Conservation (phyloP, 2,797 vertebrate species). For the Alosa sapidissima region DNA sequence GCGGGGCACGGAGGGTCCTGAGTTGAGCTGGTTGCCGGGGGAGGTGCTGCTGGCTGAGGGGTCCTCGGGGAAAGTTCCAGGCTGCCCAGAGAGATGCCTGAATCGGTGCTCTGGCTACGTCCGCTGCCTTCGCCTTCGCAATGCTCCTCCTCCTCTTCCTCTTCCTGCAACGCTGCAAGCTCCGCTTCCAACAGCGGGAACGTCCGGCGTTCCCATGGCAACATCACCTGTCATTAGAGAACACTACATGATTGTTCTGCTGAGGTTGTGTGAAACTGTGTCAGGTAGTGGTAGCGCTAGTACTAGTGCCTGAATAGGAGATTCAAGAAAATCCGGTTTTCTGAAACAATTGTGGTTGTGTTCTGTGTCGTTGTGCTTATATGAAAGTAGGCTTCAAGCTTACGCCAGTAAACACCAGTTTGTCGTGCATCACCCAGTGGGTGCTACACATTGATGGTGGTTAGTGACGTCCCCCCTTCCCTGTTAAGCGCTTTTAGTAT, state of each 20-base stretch:
- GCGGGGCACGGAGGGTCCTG: conserved; percentile 44
- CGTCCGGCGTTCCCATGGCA: conserved; percentile 60
- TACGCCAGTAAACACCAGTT: background rate
- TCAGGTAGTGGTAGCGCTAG: background rate
- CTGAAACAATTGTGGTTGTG: background rate
- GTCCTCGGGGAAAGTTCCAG: conserved; percentile 56
- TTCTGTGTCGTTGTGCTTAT: background rate
- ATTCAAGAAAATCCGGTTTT: no score
- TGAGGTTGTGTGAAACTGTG: no score
- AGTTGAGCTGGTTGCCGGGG: conserved; percentile 43
- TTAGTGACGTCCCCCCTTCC: no score
- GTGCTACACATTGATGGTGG: no score
- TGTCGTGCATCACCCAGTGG: no score
- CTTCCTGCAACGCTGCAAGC: conserved; percentile 53
- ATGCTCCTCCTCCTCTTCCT: conserved; percentile 33
- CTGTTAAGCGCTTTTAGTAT: no score
- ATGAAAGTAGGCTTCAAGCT: background rate
- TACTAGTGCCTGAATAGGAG: background rate
- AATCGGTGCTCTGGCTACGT: conserved; percentile 61
- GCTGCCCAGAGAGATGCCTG: conserved; percentile 60
- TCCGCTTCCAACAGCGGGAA: conserved; percentile 64
- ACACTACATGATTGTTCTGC: background rate
- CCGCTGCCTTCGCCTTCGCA: conserved; percentile 41
- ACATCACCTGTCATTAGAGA: conserved; percentile 47
- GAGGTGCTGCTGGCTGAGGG: conserved; percentile 39